Evolutionary conservation across 2,113 vertebrate species (phyloP).

Genomic region (Sinocyclocheilus anshuiensis): DNA sequence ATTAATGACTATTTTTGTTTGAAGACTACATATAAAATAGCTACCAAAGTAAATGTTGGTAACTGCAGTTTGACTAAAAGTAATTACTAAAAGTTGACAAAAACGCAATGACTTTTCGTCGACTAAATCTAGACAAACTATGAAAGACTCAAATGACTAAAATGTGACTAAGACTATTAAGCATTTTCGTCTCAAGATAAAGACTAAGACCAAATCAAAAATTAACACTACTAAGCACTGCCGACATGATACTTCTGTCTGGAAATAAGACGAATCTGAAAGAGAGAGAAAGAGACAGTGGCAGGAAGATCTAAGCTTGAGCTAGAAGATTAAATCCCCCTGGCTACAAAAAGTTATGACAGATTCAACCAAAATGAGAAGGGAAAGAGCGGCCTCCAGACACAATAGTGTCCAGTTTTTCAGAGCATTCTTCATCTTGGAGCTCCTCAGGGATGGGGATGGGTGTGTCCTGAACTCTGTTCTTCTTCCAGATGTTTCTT

Average conservation of each 20-base stretch:
- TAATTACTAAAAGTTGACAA: too few relatives aligned
- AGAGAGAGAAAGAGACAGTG: not conserved
- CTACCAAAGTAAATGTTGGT: too few relatives aligned
- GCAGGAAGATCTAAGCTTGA: constrained; percentile 1
- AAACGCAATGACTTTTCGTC: too few relatives aligned
- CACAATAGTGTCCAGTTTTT: constrained; percentile 24
- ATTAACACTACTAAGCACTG: not conserved
- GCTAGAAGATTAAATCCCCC: constrained; percentile 7
- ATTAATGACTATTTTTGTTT: too few relatives aligned
- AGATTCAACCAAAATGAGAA: constrained; percentile 14
- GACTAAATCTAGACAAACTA: too few relatives aligned
- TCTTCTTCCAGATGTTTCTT: constrained; percentile 79
- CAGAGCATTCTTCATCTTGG: constrained; percentile 33
- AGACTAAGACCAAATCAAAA: too few relatives aligned
- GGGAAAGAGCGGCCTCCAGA: not conserved
- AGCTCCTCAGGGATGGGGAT: constrained; percentile 63
- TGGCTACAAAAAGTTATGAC: constrained; percentile 27
- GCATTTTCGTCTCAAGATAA: too few relatives aligned
- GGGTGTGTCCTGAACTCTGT: constrained; percentile 69
- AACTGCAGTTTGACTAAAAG: too few relatives aligned
- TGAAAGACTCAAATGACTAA: too few relatives aligned
- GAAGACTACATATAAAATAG: too few relatives aligned
- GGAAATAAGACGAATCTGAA: not conserved
- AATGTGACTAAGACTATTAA: too few relatives aligned
- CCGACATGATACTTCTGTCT: not conserved